Conservation (phyloP, 2,888 invertebrate species). For the Dryobotodes eremita region DNA sequence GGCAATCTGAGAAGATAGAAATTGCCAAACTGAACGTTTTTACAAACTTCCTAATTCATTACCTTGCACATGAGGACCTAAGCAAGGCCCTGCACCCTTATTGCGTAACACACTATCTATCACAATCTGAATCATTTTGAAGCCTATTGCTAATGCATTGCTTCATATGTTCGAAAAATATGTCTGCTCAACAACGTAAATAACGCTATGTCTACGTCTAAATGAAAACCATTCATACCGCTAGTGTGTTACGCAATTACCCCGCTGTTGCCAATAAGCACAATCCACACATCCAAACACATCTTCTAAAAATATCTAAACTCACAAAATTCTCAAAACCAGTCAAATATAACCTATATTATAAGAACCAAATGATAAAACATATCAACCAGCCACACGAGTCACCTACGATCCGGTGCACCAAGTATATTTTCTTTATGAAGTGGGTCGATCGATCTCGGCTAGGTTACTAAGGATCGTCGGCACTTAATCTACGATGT, state of each 20-base stretch:
- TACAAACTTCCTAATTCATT: too few relatives aligned
- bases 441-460: conserved; percentile 80
- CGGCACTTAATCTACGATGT: conserved; percentile 83
- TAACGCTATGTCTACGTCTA: too few relatives aligned
- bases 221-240: too few relatives aligned
- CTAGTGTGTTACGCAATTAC: too few relatives aligned
- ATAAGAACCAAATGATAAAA: neutral
- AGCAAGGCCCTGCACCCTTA: neutral
- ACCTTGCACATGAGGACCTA: neutral
- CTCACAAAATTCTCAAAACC: neutral
- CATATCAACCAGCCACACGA: conserved; percentile 3
- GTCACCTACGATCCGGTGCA: conserved; percentile 24
- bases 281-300: neutral
- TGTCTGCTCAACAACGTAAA: too few relatives aligned
- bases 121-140: too few relatives aligned
- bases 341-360: neutral
- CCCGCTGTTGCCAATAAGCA: too few relatives aligned
- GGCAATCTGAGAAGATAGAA: neutral
- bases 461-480: conserved; percentile 75
- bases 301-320: neutral
- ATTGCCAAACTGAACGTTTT: neutral
- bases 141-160: too few relatives aligned
- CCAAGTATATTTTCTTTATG: conserved; percentile 69
- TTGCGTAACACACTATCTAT: too few relatives aligned
- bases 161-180: too few relatives aligned